Evolutionary conservation across 2,888 invertebrate species (phyloP).

Genomic region (Anarsia innoxiella): DNA sequence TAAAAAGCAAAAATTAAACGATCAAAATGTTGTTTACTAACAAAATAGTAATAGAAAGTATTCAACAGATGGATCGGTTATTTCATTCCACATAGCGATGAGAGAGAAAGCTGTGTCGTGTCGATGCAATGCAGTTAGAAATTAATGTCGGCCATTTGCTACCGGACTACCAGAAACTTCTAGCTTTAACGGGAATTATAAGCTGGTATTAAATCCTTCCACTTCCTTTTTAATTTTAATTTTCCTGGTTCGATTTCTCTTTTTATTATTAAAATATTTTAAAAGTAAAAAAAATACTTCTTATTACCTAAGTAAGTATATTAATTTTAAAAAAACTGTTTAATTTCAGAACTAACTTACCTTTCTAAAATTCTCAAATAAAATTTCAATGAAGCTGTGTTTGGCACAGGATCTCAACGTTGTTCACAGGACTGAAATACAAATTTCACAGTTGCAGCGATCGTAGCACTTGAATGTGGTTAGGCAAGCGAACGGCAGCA

Average conservation of each 20-base stretch:
- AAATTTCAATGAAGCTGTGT: conserved; percentile 31
- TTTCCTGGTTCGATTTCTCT: too few species aligned
- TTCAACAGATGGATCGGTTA: background rate
- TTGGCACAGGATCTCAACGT: conserved; percentile 25
- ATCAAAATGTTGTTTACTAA: background rate
- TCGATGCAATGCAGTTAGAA: conserved; percentile 29
- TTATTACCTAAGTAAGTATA: too few species aligned
- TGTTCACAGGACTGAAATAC: conserved; percentile 46
- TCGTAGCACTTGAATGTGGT: conserved; percentile 33
- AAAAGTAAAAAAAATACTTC: background rate
- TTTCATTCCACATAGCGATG: conserved; percentile 15
- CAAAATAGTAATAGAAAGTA: conserved; percentile 4
- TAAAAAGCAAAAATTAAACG: background rate
- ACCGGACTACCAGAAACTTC: conserved; percentile 24
- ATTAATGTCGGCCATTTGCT: conserved; percentile 67
- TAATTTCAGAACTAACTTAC: conserved; percentile 41
- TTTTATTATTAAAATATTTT: too few species aligned
- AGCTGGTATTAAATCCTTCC: too few species aligned
- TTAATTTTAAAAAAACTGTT: background rate
- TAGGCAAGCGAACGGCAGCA: conserved; percentile 37
- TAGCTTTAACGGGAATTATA: too few species aligned
- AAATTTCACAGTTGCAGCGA: conserved; percentile 38
- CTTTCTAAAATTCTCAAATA: conserved; percentile 27
- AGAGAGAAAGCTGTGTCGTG: conserved; percentile 54
- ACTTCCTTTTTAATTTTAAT: too few species aligned